Percentiles rank a stretch among this genome's conserved stretches.
These are phyloP conservation scores for Charina bottae DNA, from an alignment of 2,113 vertebrate species.

Conservation along the genomic window DNA sequence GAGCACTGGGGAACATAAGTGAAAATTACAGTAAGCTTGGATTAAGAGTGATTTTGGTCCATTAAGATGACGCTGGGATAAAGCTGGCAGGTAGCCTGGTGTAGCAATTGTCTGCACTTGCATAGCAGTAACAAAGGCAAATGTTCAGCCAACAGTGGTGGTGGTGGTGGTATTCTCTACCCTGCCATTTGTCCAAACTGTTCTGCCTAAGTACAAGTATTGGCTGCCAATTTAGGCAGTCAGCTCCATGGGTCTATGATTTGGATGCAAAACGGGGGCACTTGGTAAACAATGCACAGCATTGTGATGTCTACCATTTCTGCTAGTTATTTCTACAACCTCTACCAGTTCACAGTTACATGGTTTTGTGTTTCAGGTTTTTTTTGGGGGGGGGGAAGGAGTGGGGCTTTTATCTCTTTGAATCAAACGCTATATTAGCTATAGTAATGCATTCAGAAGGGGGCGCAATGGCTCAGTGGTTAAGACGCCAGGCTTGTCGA, in stretches of 20 bases:
- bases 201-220: too few relatives aligned
- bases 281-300: too few relatives aligned
- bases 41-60: background rate
- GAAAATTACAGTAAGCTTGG: background rate
- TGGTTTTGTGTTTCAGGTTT: too few relatives aligned
- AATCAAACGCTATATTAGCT: background rate
- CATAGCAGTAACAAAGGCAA: background rate
- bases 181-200: background rate
- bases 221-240: too few relatives aligned
- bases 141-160: background rate
- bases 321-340: background rate
- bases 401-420: background rate
- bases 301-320: background rate
- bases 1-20: background rate
- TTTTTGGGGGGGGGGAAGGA: background rate
- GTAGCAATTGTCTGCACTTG: background rate
- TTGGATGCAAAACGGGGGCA: background rate
- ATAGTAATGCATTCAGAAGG: background rate
- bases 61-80: background rate
- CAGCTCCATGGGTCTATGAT: background rate
- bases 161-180: background rate
- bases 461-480: too few relatives aligned
- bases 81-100: background rate
- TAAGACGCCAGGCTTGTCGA: too few relatives aligned
- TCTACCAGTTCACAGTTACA: background rate